These are phyloP conservation scores for Clarias batrachus DNA, from an alignment of 2,113 vertebrate species.

Conservation along the genomic window DNA sequence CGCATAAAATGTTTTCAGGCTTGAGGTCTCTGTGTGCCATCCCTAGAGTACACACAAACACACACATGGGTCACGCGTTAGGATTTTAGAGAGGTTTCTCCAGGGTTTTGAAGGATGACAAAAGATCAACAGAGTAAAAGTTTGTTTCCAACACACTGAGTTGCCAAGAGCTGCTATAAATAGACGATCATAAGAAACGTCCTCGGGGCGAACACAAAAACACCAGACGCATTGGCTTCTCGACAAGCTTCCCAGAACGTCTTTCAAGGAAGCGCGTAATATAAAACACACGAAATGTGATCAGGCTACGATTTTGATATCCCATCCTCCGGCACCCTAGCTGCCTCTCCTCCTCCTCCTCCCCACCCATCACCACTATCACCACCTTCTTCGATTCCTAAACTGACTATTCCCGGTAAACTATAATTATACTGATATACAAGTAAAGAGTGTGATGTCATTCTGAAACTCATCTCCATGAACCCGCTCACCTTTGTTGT, in stretches of 20 bases:
- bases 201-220: neutral
- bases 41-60: constrained; percentile 67
- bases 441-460: neutral
- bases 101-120: constrained; percentile 16
- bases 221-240: neutral
- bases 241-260: constrained; percentile 23
- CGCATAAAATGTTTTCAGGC: constrained; percentile 95
- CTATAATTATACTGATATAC: neutral
- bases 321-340: neutral
- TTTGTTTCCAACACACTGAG: constrained; percentile 46
- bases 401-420: neutral
- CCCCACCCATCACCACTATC: neutral
- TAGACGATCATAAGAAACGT: constrained; percentile 1
- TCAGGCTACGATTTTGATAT: constrained; percentile 2
- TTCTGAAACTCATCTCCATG: neutral
- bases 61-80: neutral
- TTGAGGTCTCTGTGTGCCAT: constrained; percentile 97
- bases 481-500: constrained; percentile 86
- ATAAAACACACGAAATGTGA: neutral
- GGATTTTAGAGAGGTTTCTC: neutral
- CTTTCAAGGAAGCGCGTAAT: constrained; percentile 2
- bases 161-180: constrained; percentile 41
- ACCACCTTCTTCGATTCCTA: neutral
- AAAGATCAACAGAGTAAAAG: neutral
- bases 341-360: neutral